phyloP scores from a whole-genome alignment of 1,140 invertebrate species.

The Drosophila sp. region DNA sequence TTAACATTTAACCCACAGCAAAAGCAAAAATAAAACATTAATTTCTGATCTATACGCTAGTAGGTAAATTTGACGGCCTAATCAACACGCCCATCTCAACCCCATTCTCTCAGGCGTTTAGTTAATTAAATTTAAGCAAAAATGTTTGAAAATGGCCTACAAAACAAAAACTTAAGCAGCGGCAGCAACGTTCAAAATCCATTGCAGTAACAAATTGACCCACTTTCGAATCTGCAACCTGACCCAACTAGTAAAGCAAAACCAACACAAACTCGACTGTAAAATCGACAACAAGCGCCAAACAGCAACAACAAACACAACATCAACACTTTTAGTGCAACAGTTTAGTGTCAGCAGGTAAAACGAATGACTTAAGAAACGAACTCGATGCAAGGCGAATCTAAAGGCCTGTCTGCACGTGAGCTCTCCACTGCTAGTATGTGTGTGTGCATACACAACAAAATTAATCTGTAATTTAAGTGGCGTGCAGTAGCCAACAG shows the following conservation, averaged over 20 bases:
- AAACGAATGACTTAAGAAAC: constrained; percentile 80
- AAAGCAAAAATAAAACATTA: neutral
- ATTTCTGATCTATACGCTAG: neutral
- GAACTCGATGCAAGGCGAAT: constrained; percentile 58
- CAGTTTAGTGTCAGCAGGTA: constrained; percentile 77
- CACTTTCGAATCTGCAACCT: constrained; percentile 81
- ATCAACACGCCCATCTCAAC: constrained; percentile 41
- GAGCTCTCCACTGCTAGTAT: constrained; percentile 27
- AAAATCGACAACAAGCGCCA: constrained; percentile 73
- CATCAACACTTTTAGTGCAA: constrained; percentile 76
- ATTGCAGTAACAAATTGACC: constrained; percentile 80
- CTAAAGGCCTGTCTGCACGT: constrained; percentile 54
- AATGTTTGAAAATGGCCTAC: constrained; percentile 26
- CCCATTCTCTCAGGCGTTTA: constrained; percentile 27
- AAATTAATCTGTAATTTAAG: constrained; percentile 74
- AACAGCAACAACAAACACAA: constrained; percentile 59
- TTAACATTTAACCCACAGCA: constrained; percentile 63
- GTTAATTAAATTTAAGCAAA: constrained; percentile 72
- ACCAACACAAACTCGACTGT: constrained; percentile 69
- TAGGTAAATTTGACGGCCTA: constrained; percentile 6
- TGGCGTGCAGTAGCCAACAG: constrained; percentile 56
- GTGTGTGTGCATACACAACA: constrained; percentile 38
- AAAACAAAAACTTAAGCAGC: constrained; percentile 25
- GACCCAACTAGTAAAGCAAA: constrained; percentile 68
- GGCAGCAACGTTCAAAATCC: constrained; percentile 60